Percentiles rank a stretch among this genome's conserved stretches.
Conservation (phyloP, 2,888 invertebrate genomes). For the Nematopogon swammerdamellus region DNA sequence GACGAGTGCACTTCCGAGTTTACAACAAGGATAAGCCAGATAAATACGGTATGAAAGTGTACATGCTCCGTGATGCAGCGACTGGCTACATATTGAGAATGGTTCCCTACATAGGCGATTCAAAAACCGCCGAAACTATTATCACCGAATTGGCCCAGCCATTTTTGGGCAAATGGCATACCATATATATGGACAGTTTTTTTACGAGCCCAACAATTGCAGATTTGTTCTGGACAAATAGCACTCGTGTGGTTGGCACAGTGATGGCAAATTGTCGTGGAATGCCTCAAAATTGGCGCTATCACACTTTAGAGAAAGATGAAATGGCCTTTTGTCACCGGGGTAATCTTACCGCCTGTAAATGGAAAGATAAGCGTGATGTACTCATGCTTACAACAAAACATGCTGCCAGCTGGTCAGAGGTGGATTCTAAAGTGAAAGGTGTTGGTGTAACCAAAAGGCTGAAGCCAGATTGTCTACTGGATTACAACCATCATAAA, state of each 20-base stretch:
- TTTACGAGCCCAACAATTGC: slow-evolving; percentile 7
- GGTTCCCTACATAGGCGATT: slow-evolving; percentile 6
- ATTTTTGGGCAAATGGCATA: slow-evolving; percentile 13
- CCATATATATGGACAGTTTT: slow-evolving; percentile 8
- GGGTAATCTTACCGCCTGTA: slow-evolving; percentile 12
- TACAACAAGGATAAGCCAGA: slow-evolving; percentile 14
- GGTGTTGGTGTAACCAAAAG: slow-evolving; percentile 7
- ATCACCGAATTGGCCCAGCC: slow-evolving; percentile 7
- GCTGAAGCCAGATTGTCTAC: slow-evolving; percentile 9
- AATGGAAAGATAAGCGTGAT: slow-evolving; percentile 14
- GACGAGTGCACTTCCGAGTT: slow-evolving; percentile 9
- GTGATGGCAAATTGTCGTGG: slow-evolving; percentile 10
- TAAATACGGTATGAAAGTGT: slow-evolving; percentile 12
- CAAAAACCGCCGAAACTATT: slow-evolving; percentile 8
- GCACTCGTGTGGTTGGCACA: slow-evolving; percentile 10
- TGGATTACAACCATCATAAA: slow-evolving; percentile 9
- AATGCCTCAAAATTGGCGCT: slow-evolving; percentile 10
- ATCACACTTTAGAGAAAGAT: slow-evolving; percentile 6
- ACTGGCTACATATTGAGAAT: slow-evolving; percentile 11
- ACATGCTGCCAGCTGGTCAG: slow-evolving; percentile 8
- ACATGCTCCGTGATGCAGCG: slow-evolving; percentile 9
- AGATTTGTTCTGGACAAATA: slow-evolving; percentile 5
- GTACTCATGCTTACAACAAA: slow-evolving; percentile 9
- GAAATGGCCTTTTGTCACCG: slow-evolving; percentile 11
- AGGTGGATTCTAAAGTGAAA: slow-evolving; percentile 7